phyloP scores from a whole-genome alignment of 2,797 vertebrate species.

The Taenioides sp. region DNA sequence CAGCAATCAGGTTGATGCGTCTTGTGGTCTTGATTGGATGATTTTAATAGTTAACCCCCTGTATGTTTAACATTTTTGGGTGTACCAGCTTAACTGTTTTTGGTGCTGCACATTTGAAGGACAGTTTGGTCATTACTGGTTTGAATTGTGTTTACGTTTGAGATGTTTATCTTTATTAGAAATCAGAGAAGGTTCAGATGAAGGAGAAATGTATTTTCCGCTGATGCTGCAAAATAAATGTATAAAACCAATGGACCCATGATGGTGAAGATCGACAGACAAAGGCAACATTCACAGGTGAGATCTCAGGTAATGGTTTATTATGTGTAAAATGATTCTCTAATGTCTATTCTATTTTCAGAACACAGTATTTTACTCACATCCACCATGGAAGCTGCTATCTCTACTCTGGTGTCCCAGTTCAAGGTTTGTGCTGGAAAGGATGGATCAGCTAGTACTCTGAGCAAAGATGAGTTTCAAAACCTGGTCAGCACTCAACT shows the following conservation, averaged over 20 bases:
- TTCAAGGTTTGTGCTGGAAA: constrained; percentile 75
- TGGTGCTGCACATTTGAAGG: constrained; percentile 18
- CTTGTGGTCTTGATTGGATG: too few species aligned
- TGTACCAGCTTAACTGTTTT: not conserved
- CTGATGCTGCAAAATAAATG: constrained; percentile 65
- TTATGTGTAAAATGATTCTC: not conserved
- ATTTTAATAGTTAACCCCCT: not conserved
- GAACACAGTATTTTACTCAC: constrained; percentile 2
- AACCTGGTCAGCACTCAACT: constrained; percentile 74
- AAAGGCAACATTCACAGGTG: constrained; percentile 36
- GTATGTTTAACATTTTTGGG: not conserved
- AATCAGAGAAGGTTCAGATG: constrained; percentile 52
- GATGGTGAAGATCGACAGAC: constrained; percentile 30
- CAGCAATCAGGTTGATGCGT: too few species aligned
- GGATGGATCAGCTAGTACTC: constrained; percentile 69
- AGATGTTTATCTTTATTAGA: constrained; percentile 41
- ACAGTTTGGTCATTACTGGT: constrained; percentile 32
- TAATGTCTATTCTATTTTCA: constrained; percentile 21
- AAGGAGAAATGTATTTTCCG: constrained; percentile 71
- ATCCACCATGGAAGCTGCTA: constrained; percentile 76
- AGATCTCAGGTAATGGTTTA: not conserved
- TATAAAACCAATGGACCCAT: constrained; percentile 58
- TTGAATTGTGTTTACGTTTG: constrained; percentile 21
- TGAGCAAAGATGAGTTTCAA: constrained; percentile 78
- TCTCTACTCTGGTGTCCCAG: constrained; percentile 68